Percentiles rank a stretch among this genome's conserved stretches.
Conservation (phyloP, 2,113 vertebrate species). For the Hippocampus comes region DNA sequence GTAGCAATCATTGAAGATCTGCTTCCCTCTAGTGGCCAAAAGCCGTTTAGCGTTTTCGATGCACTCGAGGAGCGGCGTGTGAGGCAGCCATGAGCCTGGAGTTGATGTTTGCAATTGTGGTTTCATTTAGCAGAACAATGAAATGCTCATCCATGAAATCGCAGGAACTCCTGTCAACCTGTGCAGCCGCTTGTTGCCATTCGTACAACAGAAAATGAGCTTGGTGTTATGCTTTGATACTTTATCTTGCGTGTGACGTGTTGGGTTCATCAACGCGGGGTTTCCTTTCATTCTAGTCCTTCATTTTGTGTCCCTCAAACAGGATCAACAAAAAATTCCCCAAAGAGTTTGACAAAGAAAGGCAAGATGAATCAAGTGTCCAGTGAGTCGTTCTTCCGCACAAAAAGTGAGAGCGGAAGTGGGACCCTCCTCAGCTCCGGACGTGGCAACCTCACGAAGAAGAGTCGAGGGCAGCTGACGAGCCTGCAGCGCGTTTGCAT, state of each 20-base stretch:
- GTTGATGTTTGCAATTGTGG: not conserved
- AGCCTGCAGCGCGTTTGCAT: conserved; percentile 22
- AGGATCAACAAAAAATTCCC: not conserved
- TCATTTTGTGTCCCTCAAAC: too few relatives aligned
- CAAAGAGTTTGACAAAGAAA: not conserved
- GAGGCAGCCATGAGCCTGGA: not conserved
- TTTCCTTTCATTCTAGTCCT: too few relatives aligned
- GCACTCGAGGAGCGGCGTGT: not conserved
- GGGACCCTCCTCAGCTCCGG: not conserved
- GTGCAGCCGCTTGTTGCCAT: too few relatives aligned
- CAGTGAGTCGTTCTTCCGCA: not conserved
- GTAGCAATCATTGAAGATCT: not conserved
- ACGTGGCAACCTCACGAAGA: not conserved
- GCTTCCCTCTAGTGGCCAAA: not conserved
- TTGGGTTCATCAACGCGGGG: too few relatives aligned
- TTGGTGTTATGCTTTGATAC: too few relatives aligned
- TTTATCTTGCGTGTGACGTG: too few relatives aligned
- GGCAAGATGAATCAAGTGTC: not conserved
- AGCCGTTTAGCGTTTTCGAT: not conserved
- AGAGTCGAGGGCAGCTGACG: not conserved
- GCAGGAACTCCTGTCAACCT: too few relatives aligned
- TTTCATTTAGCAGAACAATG: not conserved
- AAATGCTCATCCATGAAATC: too few relatives aligned
- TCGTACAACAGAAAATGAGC: too few relatives aligned
- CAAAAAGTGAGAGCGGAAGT: not conserved